Evolutionary conservation across 2,888 invertebrate species (phyloP).

Genomic region (Archips xylosteana): DNA sequence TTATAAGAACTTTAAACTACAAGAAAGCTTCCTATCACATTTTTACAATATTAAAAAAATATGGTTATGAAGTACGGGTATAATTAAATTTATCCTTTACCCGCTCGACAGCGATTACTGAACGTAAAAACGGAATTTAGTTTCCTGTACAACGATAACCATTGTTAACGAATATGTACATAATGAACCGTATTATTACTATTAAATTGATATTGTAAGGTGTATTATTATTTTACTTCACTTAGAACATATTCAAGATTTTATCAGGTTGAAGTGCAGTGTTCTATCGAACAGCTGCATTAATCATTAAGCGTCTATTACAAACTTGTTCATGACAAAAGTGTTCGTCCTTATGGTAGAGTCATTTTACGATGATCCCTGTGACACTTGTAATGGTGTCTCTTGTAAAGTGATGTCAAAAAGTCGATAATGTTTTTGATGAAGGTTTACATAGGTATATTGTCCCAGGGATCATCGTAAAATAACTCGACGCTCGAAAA

Average conservation of each 20-base stretch:
- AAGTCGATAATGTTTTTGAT: no score
- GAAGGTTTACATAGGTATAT: no score
- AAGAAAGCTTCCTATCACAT: background rate
- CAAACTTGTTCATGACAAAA: no score
- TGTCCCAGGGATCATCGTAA: no score
- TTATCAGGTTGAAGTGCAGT: background rate
- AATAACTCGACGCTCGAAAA: no score
- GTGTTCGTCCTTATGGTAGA: no score
- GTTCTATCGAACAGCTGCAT: background rate
- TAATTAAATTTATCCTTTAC: background rate
- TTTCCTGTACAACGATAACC: slow-evolving; percentile 3
- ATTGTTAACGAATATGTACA: background rate
- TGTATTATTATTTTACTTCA: background rate
- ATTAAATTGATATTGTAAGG: background rate
- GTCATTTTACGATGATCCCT: no score
- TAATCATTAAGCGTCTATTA: no score
- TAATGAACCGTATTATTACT: slow-evolving; percentile 2
- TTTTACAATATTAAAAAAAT: no score
- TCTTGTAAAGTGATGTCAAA: no score
- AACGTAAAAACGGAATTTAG: slow-evolving; percentile 8
- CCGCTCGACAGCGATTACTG: background rate
- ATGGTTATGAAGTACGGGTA: background rate
- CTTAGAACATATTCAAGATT: background rate
- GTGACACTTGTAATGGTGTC: no score
- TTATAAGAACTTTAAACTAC: background rate